Conservation (phyloP, 2,888 invertebrate species). For the Pinctada fucata region DNA sequence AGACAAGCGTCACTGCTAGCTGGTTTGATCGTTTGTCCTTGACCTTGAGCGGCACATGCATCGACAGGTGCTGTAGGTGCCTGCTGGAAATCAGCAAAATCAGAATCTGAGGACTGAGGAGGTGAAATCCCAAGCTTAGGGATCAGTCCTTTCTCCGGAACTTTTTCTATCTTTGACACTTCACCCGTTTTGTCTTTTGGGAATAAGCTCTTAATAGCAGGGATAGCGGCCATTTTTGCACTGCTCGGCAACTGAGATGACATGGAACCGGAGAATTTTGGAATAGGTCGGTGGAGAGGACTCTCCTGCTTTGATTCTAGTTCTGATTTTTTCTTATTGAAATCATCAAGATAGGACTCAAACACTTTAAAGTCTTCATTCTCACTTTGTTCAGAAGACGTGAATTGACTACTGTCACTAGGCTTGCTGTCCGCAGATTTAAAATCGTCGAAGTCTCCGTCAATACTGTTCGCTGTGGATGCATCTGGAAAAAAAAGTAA, state of each 20-base stretch:
- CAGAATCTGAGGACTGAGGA: constrained; percentile 50
- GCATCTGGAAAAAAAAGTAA: constrained; percentile 27
- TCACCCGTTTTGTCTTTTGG: constrained; percentile 4
- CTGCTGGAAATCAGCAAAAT: constrained; percentile 68
- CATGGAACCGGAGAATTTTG: constrained; percentile 40
- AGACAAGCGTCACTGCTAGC: constrained; percentile 53
- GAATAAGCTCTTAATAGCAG: constrained; percentile 36
- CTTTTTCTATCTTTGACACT: not conserved
- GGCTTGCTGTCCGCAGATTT: constrained; percentile 63
- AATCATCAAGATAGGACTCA: constrained; percentile 69
- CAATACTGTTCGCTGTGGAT: constrained; percentile 59
- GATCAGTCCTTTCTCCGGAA: not conserved
- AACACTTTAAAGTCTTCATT: constrained; percentile 69
- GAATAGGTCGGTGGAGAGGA: constrained; percentile 58
- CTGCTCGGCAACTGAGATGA: constrained; percentile 32
- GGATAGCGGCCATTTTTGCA: constrained; percentile 23
- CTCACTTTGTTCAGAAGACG: constrained; percentile 70
- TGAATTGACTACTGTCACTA: constrained; percentile 67
- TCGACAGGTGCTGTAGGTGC: constrained; percentile 45
- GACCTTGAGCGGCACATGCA: not conserved
- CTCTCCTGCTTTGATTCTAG: constrained; percentile 50
- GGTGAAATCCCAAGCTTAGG: constrained; percentile 11
- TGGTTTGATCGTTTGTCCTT: constrained; percentile 29
- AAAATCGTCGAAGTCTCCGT: constrained; percentile 70
- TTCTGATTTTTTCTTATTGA: constrained; percentile 56